Base-by-base conservation (phyloP, 2,113 vertebrate species). In the Reinhardtius hippoglossoides region DNA sequence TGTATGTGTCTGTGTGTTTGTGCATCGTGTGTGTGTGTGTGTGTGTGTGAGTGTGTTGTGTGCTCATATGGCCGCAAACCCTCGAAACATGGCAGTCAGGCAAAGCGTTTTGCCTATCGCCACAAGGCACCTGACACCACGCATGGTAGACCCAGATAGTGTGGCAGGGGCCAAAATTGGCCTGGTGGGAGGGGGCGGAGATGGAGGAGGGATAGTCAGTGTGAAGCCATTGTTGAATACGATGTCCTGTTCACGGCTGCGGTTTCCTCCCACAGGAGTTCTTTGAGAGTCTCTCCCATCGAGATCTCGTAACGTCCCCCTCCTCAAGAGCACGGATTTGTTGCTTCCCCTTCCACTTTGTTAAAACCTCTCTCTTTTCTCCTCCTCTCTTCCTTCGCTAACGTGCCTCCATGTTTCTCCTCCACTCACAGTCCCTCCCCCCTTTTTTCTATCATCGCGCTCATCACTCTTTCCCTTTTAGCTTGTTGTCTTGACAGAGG, bases 61-160 rank as follows among this genome's bases (percentile, higher is more conserved):
- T 67, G 66, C 82, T 85, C 73, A 75, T 90, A 90, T 93, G 92
- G 92, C 91, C 73, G 46, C 91, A 93, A 95, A 94, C 82, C 84
- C 92, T 84, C 40, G 71, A 91, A 94, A 89, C 85, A 89, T 90
- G 77, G 89, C 88, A 91, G 76, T 87, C 86, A 90, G 89, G 90
- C 37, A 76, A 86, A 90, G 85, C 83, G 75, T 85, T 92, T 94
- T 93, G 88, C 87, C 85, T 87, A 84, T 92, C 87, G 94, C 95
- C 95, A 94, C 93, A 89, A 95, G 95, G 94, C 94, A 92, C 85
- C 92, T 96, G 95, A 95, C 94, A 95, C 92, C 86, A 91, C 4
- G 26, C 87, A 89, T 95, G 94, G 90, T 90, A 90, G 87, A 88
- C 55, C 76, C 72, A 82, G 78, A 92, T 74, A 92, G 71, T 74